Evolutionary conservation across 2,888 invertebrate genomes (phyloP).

Genomic region (Cephus rjabovi): DNA sequence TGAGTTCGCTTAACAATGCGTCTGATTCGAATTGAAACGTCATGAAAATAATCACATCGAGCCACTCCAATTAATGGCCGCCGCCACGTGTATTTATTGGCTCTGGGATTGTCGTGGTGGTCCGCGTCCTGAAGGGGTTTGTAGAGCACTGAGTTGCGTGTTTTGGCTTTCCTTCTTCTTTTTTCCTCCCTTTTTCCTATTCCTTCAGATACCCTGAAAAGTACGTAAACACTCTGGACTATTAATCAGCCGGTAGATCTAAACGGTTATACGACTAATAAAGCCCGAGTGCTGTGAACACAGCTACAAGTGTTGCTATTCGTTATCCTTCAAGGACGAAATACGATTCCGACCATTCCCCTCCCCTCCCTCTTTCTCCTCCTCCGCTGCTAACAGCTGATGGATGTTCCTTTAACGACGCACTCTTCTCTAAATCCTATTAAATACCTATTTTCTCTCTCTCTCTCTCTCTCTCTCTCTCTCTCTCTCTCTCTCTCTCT

Average conservation of each 20-base stretch:
- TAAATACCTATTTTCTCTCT: not conserved
- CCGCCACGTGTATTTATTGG: slow-evolving; percentile 13
- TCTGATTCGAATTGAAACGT: slow-evolving; percentile 55
- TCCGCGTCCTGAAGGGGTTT: not conserved
- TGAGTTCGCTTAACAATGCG: slow-evolving; percentile 51
- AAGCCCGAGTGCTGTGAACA: not conserved
- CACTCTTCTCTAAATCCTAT: not conserved
- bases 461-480: not conserved
- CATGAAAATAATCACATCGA: slow-evolving; percentile 58
- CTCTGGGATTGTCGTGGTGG: not conserved
- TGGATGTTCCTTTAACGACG: not conserved
- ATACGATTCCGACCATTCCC: not conserved
- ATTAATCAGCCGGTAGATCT: not conserved
- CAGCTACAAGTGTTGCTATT: not conserved
- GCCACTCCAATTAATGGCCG: slow-evolving; percentile 52
- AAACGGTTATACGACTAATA: not conserved
- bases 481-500: not conserved
- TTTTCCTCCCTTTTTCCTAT: not conserved
- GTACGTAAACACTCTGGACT: not conserved
- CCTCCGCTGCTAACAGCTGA: not conserved
- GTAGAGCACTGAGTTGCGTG: not conserved
- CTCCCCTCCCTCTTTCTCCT: no score
- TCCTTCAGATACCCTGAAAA: not conserved
- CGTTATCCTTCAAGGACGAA: not conserved
- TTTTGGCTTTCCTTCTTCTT: not conserved